phyloP scores from a whole-genome alignment of 53 echinoderm and acorn worm genomes.

The Zoroaster sp. region DNA sequence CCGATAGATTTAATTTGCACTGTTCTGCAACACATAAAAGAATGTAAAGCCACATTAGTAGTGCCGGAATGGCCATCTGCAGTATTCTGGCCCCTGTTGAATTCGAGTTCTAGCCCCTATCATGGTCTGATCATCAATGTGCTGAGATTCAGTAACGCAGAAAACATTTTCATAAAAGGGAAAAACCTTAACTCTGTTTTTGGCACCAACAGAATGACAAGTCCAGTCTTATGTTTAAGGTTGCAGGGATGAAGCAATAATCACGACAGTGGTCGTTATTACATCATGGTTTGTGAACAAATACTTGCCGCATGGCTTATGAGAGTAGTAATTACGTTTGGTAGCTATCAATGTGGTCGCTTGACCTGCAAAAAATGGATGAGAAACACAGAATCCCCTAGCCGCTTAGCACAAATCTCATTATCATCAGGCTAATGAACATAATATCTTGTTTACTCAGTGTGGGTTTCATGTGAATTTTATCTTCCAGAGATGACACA shows the following conservation, averaged over 20 bases:
- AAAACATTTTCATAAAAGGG: no score
- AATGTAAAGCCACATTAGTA: background rate
- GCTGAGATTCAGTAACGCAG: no score
- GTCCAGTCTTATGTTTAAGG: background rate
- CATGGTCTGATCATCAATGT: background rate
- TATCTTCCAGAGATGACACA: background rate
- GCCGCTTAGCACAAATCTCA: no score
- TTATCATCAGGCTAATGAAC: background rate
- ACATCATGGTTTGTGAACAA: background rate
- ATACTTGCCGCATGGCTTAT: background rate
- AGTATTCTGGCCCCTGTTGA: conserved; percentile 3
- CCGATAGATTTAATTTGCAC: background rate
- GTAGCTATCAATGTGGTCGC: no score
- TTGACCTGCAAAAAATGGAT: no score
- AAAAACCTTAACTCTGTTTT: no score
- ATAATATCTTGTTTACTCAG: background rate
- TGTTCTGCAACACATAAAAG: background rate
- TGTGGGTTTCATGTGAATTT: background rate
- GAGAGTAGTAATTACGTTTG: no score
- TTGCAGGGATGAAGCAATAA: background rate
- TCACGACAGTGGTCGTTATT: background rate
- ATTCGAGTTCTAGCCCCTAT: background rate
- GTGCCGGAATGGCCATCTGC: conserved; percentile 14
- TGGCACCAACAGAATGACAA: background rate
- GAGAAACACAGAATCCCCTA: no score